Evolutionary conservation across 2,888 invertebrate species (phyloP).

Genomic region (Unio delphinus): DNA sequence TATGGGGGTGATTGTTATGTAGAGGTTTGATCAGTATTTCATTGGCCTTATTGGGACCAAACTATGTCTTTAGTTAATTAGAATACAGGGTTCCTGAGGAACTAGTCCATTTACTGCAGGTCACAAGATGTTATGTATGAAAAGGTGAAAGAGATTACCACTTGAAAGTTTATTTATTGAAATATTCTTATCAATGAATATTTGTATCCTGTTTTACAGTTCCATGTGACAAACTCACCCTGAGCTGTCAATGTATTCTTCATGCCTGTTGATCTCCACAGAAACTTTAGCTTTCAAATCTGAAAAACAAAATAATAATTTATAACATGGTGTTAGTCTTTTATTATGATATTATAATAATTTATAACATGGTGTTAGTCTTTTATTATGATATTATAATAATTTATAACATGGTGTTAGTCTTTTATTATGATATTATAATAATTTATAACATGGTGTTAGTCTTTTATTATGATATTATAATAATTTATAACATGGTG

Average conservation of each 20-base stretch:
- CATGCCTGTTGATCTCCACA: constrained; percentile 31
- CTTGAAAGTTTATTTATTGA: too few relatives aligned
- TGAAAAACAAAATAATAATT: constrained; percentile 4
- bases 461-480: too few relatives aligned
- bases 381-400: background rate
- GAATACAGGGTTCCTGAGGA: too few relatives aligned
- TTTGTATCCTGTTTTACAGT: background rate
- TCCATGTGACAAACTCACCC: background rate
- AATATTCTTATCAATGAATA: too few relatives aligned
- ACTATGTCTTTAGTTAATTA: too few relatives aligned
- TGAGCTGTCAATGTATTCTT: constrained; percentile 30
- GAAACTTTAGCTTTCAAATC: constrained; percentile 12
- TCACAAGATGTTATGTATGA: too few relatives aligned
- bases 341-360: background rate
- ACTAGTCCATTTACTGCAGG: too few relatives aligned
- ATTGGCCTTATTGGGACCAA: too few relatives aligned
- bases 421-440: background rate
- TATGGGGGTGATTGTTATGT: too few relatives aligned
- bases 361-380: background rate
- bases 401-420: background rate
- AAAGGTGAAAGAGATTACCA: too few relatives aligned
- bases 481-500: background rate
- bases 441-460: background rate
- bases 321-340: background rate
- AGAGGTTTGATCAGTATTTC: too few relatives aligned